Conservation (phyloP, 2,113 vertebrate genomes). For the Columbina picui region DNA sequence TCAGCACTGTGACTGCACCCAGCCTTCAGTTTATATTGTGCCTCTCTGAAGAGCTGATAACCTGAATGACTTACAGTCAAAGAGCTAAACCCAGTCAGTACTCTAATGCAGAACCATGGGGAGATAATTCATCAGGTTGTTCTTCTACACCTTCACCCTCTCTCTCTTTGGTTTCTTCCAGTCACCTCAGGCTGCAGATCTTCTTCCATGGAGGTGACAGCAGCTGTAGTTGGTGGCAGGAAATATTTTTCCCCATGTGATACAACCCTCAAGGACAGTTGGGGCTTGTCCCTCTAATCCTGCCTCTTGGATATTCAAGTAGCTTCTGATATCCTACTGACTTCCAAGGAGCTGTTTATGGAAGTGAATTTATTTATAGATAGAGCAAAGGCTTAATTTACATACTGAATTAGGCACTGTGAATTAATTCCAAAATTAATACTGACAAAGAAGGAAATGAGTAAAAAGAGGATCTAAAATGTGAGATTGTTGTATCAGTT, state of each 20-base stretch:
- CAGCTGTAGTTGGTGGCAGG: not conserved
- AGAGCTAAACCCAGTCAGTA: not conserved
- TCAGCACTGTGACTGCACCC: not conserved
- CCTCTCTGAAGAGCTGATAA: not conserved
- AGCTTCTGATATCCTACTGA: not conserved
- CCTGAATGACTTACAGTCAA: not conserved
- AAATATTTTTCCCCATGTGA: not conserved
- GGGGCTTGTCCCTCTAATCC: not conserved
- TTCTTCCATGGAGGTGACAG: not conserved
- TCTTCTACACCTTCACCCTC: not conserved
- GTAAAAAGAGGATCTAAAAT: not conserved
- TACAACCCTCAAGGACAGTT: not conserved
- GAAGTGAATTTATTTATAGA: not conserved
- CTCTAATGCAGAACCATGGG: not conserved
- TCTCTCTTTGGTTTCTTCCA: not conserved
- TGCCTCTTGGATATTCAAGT: not conserved
- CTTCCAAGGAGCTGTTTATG: not conserved
- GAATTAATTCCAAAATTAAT: not conserved
- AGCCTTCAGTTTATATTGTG: not conserved
- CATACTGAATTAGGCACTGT: not conserved
- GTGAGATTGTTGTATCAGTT: not conserved
- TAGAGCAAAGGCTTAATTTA: not conserved
- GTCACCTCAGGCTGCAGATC: accelerated
- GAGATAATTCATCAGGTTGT: not conserved
- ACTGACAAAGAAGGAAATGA: not conserved